These are phyloP conservation scores for Agriopis marginaria DNA, from an alignment of 2,888 invertebrate genomes.

Conservation along the genomic window DNA sequence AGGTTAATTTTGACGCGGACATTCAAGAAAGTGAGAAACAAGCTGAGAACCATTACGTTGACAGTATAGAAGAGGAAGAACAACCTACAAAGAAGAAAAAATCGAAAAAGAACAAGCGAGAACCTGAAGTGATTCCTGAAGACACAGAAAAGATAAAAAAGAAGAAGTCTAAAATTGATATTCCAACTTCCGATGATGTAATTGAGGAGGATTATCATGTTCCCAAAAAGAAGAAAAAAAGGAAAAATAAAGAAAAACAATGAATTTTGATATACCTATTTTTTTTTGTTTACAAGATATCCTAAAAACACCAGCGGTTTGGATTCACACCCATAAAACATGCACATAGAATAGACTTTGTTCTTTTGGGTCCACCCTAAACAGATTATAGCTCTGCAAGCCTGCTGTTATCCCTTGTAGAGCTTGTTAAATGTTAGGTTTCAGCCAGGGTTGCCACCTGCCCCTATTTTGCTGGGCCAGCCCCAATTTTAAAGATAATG, in stretches of 20 bases:
- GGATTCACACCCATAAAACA: not conserved
- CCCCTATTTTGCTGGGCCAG: too few relatives aligned
- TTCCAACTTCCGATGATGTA: conserved; percentile 26
- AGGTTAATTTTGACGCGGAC: conserved; percentile 6
- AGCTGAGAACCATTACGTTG: conserved; percentile 12
- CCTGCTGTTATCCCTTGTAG: too few relatives aligned
- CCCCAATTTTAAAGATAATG: too few relatives aligned
- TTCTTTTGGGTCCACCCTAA: too few relatives aligned
- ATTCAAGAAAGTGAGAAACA: conserved; percentile 21
- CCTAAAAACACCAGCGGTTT: too few relatives aligned
- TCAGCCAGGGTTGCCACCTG: too few relatives aligned
- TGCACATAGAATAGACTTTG: too few relatives aligned
- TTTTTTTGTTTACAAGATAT: not conserved
- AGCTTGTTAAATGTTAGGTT: too few relatives aligned
- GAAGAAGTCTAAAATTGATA: conserved; percentile 50
- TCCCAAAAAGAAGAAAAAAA: conserved; percentile 74
- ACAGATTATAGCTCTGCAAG: too few relatives aligned
- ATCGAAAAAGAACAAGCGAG: conserved; percentile 47
- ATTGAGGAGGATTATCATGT: conserved; percentile 52
- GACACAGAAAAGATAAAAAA: conserved; percentile 47
- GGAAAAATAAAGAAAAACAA: conserved; percentile 63
- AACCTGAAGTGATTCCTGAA: conserved; percentile 39
- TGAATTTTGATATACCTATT: not conserved
- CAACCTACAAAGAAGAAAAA: conserved; percentile 47
- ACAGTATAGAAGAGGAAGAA: conserved; percentile 36